Percentiles rank a stretch among this genome's conserved stretches.
phyloP scores from a whole-genome alignment of 2,888 invertebrate genomes.

The Synanthedon formicaeformis region DNA sequence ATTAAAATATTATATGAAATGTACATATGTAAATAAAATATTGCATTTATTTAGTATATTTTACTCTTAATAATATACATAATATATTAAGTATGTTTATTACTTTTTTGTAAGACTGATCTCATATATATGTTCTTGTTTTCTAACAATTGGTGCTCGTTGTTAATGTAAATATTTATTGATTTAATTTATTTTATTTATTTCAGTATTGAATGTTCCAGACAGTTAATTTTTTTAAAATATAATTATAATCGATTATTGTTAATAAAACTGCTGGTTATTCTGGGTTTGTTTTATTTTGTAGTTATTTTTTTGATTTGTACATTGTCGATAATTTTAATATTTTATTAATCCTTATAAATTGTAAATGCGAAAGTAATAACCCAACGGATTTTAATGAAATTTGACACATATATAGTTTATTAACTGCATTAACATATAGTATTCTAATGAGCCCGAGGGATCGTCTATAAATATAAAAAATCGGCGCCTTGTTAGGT shows the following conservation, averaged over 20 bases:
- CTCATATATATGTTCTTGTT: conserved; percentile 32
- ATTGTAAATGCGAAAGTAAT: no score
- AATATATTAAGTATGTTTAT: conserved; percentile 6
- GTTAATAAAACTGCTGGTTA: conserved; percentile 55
- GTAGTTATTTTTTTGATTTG: background rate
- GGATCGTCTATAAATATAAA: no score
- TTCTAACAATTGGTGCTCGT: conserved; percentile 13
- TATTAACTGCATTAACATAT: no score
- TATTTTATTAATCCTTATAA: no score
- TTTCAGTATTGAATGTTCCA: conserved; percentile 16
- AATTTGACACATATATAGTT: no score
- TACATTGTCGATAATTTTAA: no score
- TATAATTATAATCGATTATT: conserved; percentile 38
- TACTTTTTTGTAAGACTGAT: conserved; percentile 25
- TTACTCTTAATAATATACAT: conserved; percentile 8
- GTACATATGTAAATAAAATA: conserved; percentile 20
- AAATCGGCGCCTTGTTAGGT: no score
- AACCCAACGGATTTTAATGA: no score
- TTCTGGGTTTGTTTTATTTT: conserved; percentile 15
- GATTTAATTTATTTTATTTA: conserved; percentile 10
- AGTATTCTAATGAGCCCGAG: no score
- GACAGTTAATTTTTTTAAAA: conserved; percentile 23
- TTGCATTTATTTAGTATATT: conserved; percentile 41
- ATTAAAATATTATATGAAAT: background rate
- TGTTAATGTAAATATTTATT: conserved; percentile 30